These are phyloP conservation scores for Ellobium chinense DNA, from an alignment of 2,888 invertebrate species.

Conservation along the genomic window DNA sequence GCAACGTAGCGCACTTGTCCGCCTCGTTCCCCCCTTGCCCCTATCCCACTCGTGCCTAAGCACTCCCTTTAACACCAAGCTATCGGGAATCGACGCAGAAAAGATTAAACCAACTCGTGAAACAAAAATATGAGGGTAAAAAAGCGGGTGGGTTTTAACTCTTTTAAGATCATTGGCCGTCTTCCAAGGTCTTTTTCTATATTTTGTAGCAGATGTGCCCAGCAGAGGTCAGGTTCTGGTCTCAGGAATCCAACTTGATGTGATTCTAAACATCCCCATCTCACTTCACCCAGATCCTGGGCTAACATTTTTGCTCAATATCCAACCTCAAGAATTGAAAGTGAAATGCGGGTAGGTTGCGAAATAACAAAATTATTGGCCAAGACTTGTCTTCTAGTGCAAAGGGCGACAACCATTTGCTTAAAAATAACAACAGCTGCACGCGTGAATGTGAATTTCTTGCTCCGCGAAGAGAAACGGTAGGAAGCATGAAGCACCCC, in stretches of 20 bases:
- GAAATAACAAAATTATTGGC: neutral
- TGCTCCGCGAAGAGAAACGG: too few relatives aligned
- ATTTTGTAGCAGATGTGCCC: slow-evolving; percentile 17
- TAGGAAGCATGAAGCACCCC: too few relatives aligned
- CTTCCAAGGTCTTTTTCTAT: neutral
- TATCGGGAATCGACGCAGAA: neutral
- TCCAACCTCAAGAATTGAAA: neutral
- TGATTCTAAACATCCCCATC: too few relatives aligned
- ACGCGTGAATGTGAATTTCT: neutral
- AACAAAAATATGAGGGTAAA: too few relatives aligned
- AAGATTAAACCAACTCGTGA: neutral
- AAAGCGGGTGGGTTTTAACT: too few relatives aligned
- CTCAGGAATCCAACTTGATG: too few relatives aligned
- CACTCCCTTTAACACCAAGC: neutral
- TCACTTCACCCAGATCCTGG: too few relatives aligned
- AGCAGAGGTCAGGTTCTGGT: too few relatives aligned
- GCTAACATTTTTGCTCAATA: too few relatives aligned
- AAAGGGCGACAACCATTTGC: slow-evolving; percentile 5
- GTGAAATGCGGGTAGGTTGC: slow-evolving; percentile 13
- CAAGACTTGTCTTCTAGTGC: neutral
- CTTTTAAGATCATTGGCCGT: too few relatives aligned
- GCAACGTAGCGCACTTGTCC: neutral
- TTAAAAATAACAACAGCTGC: slow-evolving; percentile 36
- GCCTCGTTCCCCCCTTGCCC: neutral
- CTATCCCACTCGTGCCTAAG: neutral